Percentiles rank a stretch among this genome's conserved stretches.
phyloP scores from a whole-genome alignment of 2,888 invertebrate genomes.

The Alitta virens region DNA sequence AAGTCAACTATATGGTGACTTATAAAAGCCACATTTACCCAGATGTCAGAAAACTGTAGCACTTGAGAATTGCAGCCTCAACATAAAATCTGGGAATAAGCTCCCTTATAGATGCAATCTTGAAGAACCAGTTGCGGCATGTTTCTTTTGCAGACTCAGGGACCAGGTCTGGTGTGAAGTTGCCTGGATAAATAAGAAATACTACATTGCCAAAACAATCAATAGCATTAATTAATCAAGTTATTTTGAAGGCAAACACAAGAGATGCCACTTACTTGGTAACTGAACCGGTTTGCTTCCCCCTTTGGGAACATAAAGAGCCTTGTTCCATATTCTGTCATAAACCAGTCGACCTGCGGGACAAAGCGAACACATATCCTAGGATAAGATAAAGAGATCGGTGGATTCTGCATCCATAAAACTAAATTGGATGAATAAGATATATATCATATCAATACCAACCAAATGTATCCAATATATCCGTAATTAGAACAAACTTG shows the following conservation, averaged over 20 bases:
- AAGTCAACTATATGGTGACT: no score
- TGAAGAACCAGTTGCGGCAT: slow-evolving; percentile 98
- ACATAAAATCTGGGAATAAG: slow-evolving; percentile 86
- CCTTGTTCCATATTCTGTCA: slow-evolving; percentile 50
- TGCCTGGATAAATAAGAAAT: no score
- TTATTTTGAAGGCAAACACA: no score
- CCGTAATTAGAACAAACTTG: slow-evolving; percentile 94
- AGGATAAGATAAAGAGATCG: no score
- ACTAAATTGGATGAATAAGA: no score
- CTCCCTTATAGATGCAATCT: slow-evolving; percentile 95
- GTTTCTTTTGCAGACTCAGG: slow-evolving; percentile 82
- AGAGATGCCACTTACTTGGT: slow-evolving; percentile 46
- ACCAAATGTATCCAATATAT: slow-evolving; percentile 89
- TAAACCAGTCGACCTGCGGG: slow-evolving; percentile 50
- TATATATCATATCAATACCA: slow-evolving; percentile 21
- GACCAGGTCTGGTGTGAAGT: slow-evolving; percentile 77
- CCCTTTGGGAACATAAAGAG: slow-evolving; percentile 61
- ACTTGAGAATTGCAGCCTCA: slow-evolving; percentile 87
- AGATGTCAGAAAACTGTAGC: slow-evolving; percentile 78
- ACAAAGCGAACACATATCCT: no score
- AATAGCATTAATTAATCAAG: neutral
- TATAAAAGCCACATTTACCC: no score
- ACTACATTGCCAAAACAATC: no score
- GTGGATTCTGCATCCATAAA: no score
- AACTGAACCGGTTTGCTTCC: slow-evolving; percentile 48